These are phyloP conservation scores for Sisor rabdophorus DNA, from an alignment of 2,113 vertebrate genomes.

Conservation along the genomic window DNA sequence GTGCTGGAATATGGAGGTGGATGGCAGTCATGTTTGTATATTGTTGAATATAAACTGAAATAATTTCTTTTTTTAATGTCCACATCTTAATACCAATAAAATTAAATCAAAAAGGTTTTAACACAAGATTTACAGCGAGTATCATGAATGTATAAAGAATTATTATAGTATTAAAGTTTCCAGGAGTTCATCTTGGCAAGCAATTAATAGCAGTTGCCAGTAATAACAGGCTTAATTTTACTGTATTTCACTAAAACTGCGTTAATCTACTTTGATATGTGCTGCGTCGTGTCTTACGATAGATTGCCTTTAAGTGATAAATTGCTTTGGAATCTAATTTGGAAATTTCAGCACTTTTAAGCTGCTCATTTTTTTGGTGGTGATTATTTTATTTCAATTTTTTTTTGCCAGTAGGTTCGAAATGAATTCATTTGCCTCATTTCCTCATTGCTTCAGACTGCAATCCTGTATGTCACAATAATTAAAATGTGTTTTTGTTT, in stretches of 20 bases:
- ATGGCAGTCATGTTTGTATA: no score
- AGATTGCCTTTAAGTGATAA: slow-evolving; percentile 1
- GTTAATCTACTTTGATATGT: not conserved
- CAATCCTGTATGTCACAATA: not conserved
- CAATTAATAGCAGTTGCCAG: not conserved
- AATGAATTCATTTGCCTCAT: not conserved
- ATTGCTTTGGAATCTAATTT: not conserved
- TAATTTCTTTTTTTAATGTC: no score
- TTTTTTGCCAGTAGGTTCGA: not conserved
- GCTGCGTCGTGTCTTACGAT: not conserved
- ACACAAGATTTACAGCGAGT: not conserved
- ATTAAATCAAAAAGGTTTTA: no score
- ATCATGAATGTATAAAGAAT: not conserved
- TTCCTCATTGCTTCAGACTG: not conserved
- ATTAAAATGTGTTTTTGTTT: not conserved
- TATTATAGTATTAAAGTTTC: not conserved
- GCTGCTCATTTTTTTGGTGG: not conserved
- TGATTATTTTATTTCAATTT: not conserved
- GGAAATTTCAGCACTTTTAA: not conserved
- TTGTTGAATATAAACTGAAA: no score
- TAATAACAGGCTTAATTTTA: not conserved
- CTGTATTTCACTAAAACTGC: not conserved
- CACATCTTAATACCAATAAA: no score
- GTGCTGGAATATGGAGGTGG: no score
- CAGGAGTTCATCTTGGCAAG: not conserved